Conservation (phyloP, 2,113 vertebrate species). For the Forbesichthys agassizii region DNA sequence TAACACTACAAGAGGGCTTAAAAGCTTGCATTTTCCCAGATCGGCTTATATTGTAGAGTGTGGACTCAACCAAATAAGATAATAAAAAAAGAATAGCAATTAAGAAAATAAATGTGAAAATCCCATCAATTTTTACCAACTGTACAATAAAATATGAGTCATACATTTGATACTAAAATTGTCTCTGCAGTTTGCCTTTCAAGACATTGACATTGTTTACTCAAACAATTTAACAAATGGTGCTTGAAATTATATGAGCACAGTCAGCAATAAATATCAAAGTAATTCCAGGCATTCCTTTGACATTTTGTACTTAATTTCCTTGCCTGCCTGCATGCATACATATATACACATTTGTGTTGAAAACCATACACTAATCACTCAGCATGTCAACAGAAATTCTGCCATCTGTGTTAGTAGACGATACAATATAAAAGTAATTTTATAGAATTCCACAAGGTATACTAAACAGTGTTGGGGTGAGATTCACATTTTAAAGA, state of each 20-base stretch:
- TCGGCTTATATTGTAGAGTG: not conserved
- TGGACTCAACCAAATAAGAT: not conserved
- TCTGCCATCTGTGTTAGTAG: too few relatives aligned
- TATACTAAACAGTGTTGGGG: too few relatives aligned
- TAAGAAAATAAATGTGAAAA: not conserved
- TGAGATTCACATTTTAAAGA: not conserved
- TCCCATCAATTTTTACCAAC: too few relatives aligned
- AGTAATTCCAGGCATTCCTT: constrained; percentile 23
- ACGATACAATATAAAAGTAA: too few relatives aligned
- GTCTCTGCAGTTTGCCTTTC: constrained; percentile 14
- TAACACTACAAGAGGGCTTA: not conserved
- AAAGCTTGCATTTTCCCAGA: not conserved
- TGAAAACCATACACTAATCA: too few relatives aligned
- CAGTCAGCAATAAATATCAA: constrained; percentile 33
- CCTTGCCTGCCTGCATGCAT: not conserved
- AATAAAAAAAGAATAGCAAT: not conserved
- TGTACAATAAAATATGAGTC: not conserved
- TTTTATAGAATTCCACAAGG: too few relatives aligned
- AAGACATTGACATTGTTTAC: constrained; percentile 6
- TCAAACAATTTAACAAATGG: constrained; percentile 26
- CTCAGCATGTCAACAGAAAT: too few relatives aligned
- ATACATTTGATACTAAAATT: constrained; percentile 15
- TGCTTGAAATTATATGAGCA: constrained; percentile 43
- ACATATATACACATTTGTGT: too few relatives aligned
- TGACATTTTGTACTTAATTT: constrained; percentile 24